These are phyloP conservation scores for Gasteruption jaculator DNA, from an alignment of 2,888 invertebrate genomes.

Conservation along the genomic window DNA sequence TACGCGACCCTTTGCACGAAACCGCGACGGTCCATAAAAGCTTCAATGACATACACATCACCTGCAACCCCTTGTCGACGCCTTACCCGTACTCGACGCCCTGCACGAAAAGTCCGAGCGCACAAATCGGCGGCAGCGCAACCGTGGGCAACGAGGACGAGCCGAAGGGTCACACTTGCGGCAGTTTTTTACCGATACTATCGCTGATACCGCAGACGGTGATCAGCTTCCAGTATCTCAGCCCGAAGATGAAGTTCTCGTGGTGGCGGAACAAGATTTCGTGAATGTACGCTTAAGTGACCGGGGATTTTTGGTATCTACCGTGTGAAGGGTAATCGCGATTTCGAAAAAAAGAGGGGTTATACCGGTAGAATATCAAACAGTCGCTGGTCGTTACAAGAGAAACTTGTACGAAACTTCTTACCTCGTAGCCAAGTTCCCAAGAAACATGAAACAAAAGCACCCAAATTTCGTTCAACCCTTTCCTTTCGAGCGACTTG, in stretches of 20 bases:
- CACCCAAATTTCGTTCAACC: too few relatives aligned
- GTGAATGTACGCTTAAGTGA: conserved; percentile 54
- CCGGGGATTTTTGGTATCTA: conserved; percentile 15
- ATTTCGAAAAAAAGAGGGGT: too few relatives aligned
- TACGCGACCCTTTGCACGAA: neutral
- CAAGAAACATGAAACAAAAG: too few relatives aligned
- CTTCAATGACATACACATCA: conserved; percentile 35
- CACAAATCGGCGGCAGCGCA: conserved; percentile 14
- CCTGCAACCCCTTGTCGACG: conserved; percentile 41
- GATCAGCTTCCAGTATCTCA: conserved; percentile 46
- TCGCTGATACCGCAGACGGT: conserved; percentile 45
- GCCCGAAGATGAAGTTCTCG: conserved; percentile 58
- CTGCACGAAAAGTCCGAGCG: conserved; percentile 26
- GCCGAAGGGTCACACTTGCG: conserved; percentile 38
- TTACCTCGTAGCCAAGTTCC: conserved; percentile 30
- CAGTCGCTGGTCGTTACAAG: too few relatives aligned
- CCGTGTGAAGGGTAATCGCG: conserved; percentile 20
- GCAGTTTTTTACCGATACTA: conserved; percentile 44
- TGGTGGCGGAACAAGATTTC: conserved; percentile 67
- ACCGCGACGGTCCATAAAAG: conserved; percentile 20
- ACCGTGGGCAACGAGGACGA: conserved; percentile 32
- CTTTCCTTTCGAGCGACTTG: too few relatives aligned
- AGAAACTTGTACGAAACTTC: too few relatives aligned
- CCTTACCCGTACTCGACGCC: conserved; percentile 44
- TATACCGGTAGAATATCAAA: too few relatives aligned